These are phyloP conservation scores for Pachyrhynchus sulphureomaculatus DNA, from an alignment of 1,140 invertebrate genomes.

Conservation along the genomic window DNA sequence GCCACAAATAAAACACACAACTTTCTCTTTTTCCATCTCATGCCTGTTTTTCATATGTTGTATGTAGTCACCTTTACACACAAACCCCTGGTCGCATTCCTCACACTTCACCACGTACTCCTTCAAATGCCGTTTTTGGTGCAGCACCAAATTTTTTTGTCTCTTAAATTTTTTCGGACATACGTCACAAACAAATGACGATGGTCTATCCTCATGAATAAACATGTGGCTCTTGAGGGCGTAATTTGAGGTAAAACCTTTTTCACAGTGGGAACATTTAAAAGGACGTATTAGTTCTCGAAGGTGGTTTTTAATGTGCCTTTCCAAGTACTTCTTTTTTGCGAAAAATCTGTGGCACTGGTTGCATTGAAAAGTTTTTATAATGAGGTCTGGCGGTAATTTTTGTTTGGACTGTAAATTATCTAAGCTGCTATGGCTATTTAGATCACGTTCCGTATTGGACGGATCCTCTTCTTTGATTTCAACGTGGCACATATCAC, in stretches of 20 bases:
- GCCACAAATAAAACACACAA: conserved; percentile 37
- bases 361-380: conserved; percentile 55
- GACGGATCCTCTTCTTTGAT: background rate
- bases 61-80: conserved; percentile 33
- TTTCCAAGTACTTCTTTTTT: conserved; percentile 51
- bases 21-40: conserved; percentile 5
- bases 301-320: conserved; percentile 68
- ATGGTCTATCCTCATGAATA: conserved; percentile 3
- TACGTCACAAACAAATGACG: background rate
- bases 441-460: no score
- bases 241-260: conserved; percentile 37
- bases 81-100: conserved; percentile 36
- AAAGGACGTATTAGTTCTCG: conserved; percentile 61
- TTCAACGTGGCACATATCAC: background rate
- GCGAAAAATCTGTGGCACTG: conserved; percentile 72
- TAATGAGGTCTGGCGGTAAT: background rate
- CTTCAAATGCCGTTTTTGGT: conserved; percentile 62
- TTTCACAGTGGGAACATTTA: conserved; percentile 58
- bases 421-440: no score
- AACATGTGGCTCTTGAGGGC: conserved; percentile 50
- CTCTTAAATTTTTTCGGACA: conserved; percentile 5
- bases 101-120: conserved; percentile 46
- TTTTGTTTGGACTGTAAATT: no score
- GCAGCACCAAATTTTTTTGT: conserved; percentile 47
- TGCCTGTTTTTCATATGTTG: conserved; percentile 31